These are phyloP conservation scores for Drosophila incognita DNA, from an alignment of 2,888 invertebrate genomes.

Conservation along the genomic window DNA sequence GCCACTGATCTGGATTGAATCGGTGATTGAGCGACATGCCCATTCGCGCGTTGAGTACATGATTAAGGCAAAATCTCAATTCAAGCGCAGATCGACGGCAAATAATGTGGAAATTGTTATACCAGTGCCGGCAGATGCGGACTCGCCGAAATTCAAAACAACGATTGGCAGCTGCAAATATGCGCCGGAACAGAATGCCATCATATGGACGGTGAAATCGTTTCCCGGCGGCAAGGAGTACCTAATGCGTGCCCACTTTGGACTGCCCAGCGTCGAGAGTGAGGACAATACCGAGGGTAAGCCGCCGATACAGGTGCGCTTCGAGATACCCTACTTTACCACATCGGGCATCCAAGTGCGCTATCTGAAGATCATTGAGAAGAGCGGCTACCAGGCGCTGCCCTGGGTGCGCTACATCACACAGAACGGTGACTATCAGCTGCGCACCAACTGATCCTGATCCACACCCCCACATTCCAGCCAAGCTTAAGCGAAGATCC, in stretches of 20 bases:
- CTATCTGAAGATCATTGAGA: constrained; percentile 93
- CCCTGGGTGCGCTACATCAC: constrained; percentile 99
- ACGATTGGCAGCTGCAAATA: constrained; percentile 99
- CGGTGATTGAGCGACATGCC: constrained; percentile 98
- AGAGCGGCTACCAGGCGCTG: constrained; percentile 98
- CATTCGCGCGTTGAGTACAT: constrained; percentile 99
- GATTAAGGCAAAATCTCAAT: constrained; percentile 99
- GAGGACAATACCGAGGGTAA: constrained; percentile 96
- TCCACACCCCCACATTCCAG: constrained; percentile 62
- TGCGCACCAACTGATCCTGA: constrained; percentile 94
- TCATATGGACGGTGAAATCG: constrained; percentile 98
- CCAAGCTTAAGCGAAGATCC: constrained; percentile 62
- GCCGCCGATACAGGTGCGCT: constrained; percentile 99
- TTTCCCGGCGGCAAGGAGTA: constrained; percentile 99
- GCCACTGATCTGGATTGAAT: constrained; percentile 99
- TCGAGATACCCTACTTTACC: constrained; percentile 99
- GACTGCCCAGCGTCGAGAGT: constrained; percentile 96
- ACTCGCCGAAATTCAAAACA: constrained; percentile 99
- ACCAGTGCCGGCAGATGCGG: constrained; percentile 98
- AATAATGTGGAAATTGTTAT: constrained; percentile 99
- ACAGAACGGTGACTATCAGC: constrained; percentile 99
- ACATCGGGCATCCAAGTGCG: constrained; percentile 98
- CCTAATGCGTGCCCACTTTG: constrained; percentile 98
- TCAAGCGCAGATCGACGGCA: constrained; percentile 98
- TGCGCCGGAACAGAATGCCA: constrained; percentile 97